A percentile compares a stretch with the other conserved stretches of the same genome.
These are phyloP conservation scores for Sardinella longiceps DNA, from an alignment of 2,797 vertebrate species.

Conservation along the genomic window DNA sequence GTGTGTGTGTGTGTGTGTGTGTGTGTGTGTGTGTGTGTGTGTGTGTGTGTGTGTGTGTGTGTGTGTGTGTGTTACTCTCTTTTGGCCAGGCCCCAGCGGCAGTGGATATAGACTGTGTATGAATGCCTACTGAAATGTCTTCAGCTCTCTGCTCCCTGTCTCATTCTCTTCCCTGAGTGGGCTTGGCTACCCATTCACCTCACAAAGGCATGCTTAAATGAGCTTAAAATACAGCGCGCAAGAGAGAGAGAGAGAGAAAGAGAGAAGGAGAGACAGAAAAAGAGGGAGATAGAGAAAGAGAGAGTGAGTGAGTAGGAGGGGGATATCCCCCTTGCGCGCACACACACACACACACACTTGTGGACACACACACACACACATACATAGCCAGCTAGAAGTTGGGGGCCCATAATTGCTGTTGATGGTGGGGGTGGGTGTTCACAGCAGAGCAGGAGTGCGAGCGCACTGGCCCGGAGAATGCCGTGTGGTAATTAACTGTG, in stretches of 20 bases:
- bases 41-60: conserved; percentile 60
- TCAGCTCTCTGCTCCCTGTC: conserved; percentile 85
- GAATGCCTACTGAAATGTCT: conserved; percentile 84
- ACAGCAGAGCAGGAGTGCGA: no score
- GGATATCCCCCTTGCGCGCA: background rate
- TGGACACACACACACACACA: background rate
- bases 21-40: conserved; percentile 1
- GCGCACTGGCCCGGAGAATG: conserved; percentile 70
- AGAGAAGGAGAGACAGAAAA: background rate
- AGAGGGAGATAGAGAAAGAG: background rate
- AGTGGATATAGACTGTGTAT: conserved; percentile 78
- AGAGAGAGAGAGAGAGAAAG: background rate
- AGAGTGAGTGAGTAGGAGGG: conserved; percentile 13
- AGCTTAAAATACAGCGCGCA: conserved; percentile 55
- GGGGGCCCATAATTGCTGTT: conserved; percentile 79
- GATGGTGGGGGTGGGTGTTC: conserved; percentile 75
- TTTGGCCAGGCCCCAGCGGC: conserved; percentile 82
- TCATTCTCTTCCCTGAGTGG: conserved; percentile 79
- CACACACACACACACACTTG: background rate
- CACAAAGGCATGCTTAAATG: conserved; percentile 82
- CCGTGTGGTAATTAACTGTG: conserved; percentile 93
- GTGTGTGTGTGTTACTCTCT: background rate
- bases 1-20: background rate
- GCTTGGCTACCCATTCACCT: conserved; percentile 79
- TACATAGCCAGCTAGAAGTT: conserved; percentile 79